Percentiles rank a stretch among this genome's conserved stretches.
phyloP scores from a whole-genome alignment of 2,797 vertebrate species.

The Columba guinea region DNA sequence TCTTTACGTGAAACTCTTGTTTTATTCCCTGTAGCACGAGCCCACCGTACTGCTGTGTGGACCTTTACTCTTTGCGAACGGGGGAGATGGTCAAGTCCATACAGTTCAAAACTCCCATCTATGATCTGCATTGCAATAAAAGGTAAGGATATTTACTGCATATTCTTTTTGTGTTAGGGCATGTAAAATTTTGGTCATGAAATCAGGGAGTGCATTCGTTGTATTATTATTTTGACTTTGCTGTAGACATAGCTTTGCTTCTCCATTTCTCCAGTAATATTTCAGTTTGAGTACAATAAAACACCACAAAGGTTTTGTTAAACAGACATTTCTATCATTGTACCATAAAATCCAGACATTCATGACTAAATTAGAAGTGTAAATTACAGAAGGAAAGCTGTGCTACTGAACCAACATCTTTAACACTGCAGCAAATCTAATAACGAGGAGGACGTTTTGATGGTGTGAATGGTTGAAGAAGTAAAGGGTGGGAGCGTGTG shows the following conservation, averaged over 20 bases:
- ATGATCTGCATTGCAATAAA: slow-evolving; percentile 96
- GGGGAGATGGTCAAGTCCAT: slow-evolving; percentile 99
- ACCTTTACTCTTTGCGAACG: slow-evolving; percentile 92
- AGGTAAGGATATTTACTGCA: slow-evolving; percentile 76
- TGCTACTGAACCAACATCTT: neutral
- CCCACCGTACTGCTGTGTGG: slow-evolving; percentile 93
- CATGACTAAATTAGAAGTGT: neutral
- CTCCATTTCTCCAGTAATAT: neutral
- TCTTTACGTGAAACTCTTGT: neutral
- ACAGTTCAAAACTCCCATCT: slow-evolving; percentile 98
- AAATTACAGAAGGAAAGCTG: neutral
- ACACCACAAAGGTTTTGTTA: neutral
- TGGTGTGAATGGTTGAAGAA: neutral
- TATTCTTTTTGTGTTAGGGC: neutral
- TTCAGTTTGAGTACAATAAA: neutral
- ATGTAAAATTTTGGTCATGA: neutral
- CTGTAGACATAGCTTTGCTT: neutral
- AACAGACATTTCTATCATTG: neutral
- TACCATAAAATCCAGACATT: neutral
- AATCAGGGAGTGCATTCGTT: too few species aligned
- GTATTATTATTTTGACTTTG: neutral
- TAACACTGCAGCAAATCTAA: neutral
- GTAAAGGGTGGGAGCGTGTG: neutral
- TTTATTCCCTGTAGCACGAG: slow-evolving; percentile 82
- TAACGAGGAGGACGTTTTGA: neutral